Conservation (phyloP, 37 sponge, comb jelly and placozoan genomes). For the Ianthella basta region DNA sequence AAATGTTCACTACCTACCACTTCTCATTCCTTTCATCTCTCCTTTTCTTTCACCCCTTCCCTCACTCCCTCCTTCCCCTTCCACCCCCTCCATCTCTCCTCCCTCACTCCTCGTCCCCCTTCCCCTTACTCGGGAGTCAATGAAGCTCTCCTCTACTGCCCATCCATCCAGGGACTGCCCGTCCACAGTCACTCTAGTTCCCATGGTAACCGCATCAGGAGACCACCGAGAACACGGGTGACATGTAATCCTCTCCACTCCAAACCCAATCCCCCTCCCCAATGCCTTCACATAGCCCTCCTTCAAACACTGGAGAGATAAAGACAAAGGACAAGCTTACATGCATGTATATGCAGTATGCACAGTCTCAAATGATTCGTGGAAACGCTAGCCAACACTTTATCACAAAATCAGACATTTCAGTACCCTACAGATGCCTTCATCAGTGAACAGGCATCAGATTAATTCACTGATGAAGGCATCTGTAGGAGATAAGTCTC, state of each 20-base stretch:
- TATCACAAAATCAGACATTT: no score
- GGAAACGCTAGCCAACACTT: no score
- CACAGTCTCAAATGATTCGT: no score
- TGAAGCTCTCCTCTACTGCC: constrained; percentile 70
- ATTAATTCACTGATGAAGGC: no score
- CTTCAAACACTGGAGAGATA: constrained; percentile 86
- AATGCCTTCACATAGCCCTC: constrained; percentile 92
- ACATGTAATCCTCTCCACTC: constrained; percentile 60
- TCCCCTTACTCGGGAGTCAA: constrained; percentile 44
- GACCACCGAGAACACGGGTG: constrained; percentile 27
- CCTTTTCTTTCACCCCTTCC: neutral
- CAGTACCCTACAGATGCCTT: no score
- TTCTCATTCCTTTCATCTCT: neutral
- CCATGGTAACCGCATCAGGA: constrained; percentile 3
- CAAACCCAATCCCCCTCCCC: constrained; percentile 81
- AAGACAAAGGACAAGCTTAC: neutral
- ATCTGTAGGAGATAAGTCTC: no score
- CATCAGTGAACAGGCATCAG: no score
- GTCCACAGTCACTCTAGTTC: constrained; percentile 47
- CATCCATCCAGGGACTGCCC: constrained; percentile 43
- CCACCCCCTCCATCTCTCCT: neutral
- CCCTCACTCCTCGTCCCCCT: neutral
- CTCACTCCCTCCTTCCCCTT: neutral
- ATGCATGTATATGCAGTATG: neutral
- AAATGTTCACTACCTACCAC: no score